These are phyloP conservation scores for Chaunax sp. DNA, from an alignment of 2,797 vertebrate species.

Conservation along the genomic window DNA sequence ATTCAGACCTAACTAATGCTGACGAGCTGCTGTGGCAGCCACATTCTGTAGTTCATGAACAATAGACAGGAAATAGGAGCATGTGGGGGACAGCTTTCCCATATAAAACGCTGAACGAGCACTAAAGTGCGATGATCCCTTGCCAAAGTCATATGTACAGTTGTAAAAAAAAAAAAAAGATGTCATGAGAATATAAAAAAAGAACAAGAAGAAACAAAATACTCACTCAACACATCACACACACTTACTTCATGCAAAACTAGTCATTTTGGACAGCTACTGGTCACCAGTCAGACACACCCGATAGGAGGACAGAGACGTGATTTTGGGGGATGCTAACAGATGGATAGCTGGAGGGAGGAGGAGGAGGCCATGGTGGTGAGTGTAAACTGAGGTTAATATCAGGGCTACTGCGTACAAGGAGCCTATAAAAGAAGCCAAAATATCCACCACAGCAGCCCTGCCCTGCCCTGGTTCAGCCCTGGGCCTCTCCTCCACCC, in stretches of 20 bases:
- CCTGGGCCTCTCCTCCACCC: slow-evolving; percentile 58
- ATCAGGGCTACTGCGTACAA: slow-evolving; percentile 50
- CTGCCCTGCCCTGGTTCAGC: slow-evolving; percentile 31
- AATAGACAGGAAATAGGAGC: slow-evolving; percentile 56
- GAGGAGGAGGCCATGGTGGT: slow-evolving; percentile 13
- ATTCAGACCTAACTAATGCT: slow-evolving; percentile 54
- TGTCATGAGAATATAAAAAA: slow-evolving; percentile 55
- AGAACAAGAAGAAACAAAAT: slow-evolving; percentile 42
- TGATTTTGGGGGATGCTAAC: slow-evolving; percentile 32
- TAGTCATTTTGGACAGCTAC: slow-evolving; percentile 51
- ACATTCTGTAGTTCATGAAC: slow-evolving; percentile 49
- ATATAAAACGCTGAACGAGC: slow-evolving; percentile 59
- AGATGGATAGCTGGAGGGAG: slow-evolving; percentile 34
- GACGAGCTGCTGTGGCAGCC: slow-evolving; percentile 38
- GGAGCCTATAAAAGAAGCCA: slow-evolving; percentile 39
- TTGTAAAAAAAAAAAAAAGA: slow-evolving; percentile 45
- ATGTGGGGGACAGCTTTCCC: slow-evolving; percentile 50
- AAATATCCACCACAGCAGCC: slow-evolving; percentile 62
- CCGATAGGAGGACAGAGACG: slow-evolving; percentile 36
- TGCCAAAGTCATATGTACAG: slow-evolving; percentile 62
- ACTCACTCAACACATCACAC: slow-evolving; percentile 62
- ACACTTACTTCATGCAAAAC: slow-evolving; percentile 62
- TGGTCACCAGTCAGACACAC: slow-evolving; percentile 52
- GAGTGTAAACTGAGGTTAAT: slow-evolving; percentile 62
- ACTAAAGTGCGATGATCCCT: slow-evolving; percentile 47